Conservation (phyloP, 2,888 invertebrate genomes). For the Abscondita cerata region DNA sequence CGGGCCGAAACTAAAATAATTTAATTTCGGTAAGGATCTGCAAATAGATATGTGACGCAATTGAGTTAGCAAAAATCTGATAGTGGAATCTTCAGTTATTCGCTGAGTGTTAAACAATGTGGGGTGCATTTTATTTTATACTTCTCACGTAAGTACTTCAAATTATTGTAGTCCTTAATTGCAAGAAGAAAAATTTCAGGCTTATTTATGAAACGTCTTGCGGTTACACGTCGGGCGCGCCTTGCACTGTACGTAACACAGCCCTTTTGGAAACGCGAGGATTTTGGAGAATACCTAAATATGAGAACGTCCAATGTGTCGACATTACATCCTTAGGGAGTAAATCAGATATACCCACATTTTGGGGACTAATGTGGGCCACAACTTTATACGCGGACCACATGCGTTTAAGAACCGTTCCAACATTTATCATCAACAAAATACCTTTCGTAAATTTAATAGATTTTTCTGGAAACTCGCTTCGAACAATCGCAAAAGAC, state of each 20-base stretch:
- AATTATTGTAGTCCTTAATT: too few species aligned
- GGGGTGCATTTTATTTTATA: slow-evolving; percentile 5
- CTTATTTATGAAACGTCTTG: neutral
- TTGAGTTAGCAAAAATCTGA: too few species aligned
- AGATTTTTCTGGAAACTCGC: slow-evolving; percentile 52
- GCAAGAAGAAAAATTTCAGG: too few species aligned
- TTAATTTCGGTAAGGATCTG: too few species aligned
- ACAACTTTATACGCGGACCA: slow-evolving; percentile 50
- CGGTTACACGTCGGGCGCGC: slow-evolving; percentile 47
- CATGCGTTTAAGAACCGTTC: slow-evolving; percentile 45
- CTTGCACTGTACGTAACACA: slow-evolving; percentile 52
- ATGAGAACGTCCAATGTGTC: slow-evolving; percentile 46
- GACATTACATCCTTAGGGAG: slow-evolving; percentile 48
- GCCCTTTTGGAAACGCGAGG: slow-evolving; percentile 44
- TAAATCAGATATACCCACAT: slow-evolving; percentile 22
- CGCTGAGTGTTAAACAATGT: neutral
- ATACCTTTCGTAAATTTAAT: slow-evolving; percentile 48
- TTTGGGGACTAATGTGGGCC: slow-evolving; percentile 25
- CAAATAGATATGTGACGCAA: too few species aligned
- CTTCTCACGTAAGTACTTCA: slow-evolving; percentile 4
- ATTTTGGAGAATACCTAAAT: slow-evolving; percentile 35
- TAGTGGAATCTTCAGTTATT: too few species aligned
- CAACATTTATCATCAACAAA: slow-evolving; percentile 30
- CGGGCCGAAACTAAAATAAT: too few species aligned
- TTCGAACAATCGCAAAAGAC: slow-evolving; percentile 41